Base-by-base conservation (phyloP, 2,113 vertebrate species). In the Burhinus bistriatus region DNA sequence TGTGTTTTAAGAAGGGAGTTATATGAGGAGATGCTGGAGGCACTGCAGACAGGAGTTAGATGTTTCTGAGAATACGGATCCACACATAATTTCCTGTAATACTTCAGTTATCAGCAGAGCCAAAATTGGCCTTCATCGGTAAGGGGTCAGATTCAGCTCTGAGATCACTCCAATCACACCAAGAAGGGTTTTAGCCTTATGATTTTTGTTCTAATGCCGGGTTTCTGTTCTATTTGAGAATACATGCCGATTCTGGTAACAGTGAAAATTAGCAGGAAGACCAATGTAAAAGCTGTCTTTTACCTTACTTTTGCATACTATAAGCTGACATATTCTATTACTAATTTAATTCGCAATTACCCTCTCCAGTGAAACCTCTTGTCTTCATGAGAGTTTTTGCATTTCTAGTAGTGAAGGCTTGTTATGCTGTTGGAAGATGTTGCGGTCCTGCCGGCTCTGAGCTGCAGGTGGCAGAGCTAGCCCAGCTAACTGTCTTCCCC, bases 381-480 rank as follows among this genome's bases (percentile, higher is more conserved):
- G 32, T 20, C 54, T 47, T 17, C 42, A 0, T 0, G 17, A 34
- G 23, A 42, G 13, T 19, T 79, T 51, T 11, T 2, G 26, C 34
- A 7, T 5, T 7, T 9, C 42, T 58, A n/a, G 30, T 0, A 19
- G 36, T 2, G 1, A 9, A 25, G 58, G 61, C 6, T 58, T 18
- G 45, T 4, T 9, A 0, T 0, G 30, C 18, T 8, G 22, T 2
- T 21, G 72, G 72, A 32, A 9, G 65, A 12, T 25, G 7, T 0
- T 0, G 54, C 4, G 34, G 72, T 72, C 78, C 87, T 97, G 96
- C 97, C 73, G 42, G 77, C 83, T 97, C 51, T 19, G 30, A 86
- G 96, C 98, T 98, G 97, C 98, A 98, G 98, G 94, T 97, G 98
- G 98, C 98, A 97, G 98, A 94, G 87, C 96, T 65, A 54, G 85